These are phyloP conservation scores for Ochotona curzoniae DNA, from an alignment of 2,113 vertebrate genomes.

Conservation along the genomic window DNA sequence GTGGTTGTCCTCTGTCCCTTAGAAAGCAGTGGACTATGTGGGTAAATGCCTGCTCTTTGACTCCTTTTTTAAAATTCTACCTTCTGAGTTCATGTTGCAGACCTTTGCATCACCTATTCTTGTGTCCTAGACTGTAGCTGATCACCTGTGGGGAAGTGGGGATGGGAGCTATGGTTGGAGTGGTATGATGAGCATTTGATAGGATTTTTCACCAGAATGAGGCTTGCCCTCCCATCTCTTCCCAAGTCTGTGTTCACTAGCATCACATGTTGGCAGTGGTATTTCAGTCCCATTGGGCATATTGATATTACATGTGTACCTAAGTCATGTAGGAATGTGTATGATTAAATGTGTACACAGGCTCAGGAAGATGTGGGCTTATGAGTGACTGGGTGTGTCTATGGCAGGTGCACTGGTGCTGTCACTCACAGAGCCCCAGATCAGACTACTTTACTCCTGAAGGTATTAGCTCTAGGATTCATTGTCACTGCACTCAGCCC, in stretches of 20 bases:
- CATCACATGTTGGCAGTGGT: not conserved
- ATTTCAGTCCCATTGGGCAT: not conserved
- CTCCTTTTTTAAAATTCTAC: not conserved
- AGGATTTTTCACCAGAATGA: not conserved
- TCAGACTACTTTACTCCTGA: not conserved
- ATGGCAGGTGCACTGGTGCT: not conserved
- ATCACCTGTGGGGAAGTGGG: not conserved
- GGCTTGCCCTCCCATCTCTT: not conserved
- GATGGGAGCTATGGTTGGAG: not conserved
- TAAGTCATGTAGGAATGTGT: no score
- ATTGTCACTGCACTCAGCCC: not conserved
- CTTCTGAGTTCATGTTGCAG: not conserved
- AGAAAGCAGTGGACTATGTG: not conserved
- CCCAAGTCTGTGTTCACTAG: not conserved
- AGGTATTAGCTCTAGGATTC: not conserved
- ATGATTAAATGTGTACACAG: not conserved
- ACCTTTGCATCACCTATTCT: not conserved
- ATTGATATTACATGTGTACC: no score
- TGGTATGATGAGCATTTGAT: not conserved
- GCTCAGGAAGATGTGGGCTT: not conserved
- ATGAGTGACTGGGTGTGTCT: not conserved
- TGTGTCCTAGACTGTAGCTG: not conserved
- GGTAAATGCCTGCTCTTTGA: not conserved
- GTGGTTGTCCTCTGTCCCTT: not conserved
- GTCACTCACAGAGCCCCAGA: not conserved